Evolutionary conservation across 2,797 vertebrate genomes (phyloP).

Genomic region (Gouania willdenowi): DNA sequence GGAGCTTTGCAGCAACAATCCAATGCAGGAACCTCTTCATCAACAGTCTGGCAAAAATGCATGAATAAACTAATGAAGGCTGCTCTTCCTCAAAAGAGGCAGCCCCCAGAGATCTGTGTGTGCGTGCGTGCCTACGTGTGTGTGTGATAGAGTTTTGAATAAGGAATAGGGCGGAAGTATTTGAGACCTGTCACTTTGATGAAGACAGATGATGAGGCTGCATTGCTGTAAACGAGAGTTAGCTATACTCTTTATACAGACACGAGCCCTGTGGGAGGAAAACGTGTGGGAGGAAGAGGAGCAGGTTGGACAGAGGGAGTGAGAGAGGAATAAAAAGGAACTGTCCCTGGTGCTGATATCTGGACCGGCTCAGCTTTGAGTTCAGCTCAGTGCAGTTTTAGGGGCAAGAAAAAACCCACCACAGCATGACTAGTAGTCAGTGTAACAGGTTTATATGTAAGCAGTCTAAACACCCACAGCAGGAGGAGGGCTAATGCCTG

Average conservation of each 20-base stretch:
- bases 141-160: too few species aligned
- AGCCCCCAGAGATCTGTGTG: too few species aligned
- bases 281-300: neutral
- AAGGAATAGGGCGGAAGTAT: too few species aligned
- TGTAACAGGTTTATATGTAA: constrained; percentile 2
- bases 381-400: constrained; percentile 13
- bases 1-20: constrained; percentile 44
- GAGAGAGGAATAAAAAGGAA: constrained; percentile 26
- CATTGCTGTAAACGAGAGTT: constrained; percentile 67
- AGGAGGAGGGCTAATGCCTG: constrained; percentile 2
- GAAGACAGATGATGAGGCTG: constrained; percentile 67
- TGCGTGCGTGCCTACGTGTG: too few species aligned
- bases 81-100: neutral
- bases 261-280: constrained; percentile 32
- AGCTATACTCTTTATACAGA: constrained; percentile 49
- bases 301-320: neutral
- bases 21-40: constrained; percentile 23
- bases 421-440: too few species aligned
- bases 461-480: constrained; percentile 6
- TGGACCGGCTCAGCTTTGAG: constrained; percentile 16
- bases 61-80: neutral
- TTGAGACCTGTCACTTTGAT: constrained; percentile 42
- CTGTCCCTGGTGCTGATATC: constrained; percentile 71
- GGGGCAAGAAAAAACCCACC: neutral
- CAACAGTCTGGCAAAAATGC: constrained; percentile 9